These are phyloP conservation scores for Cosmopolites sordidus DNA, from an alignment of 2,888 invertebrate genomes.

Conservation along the genomic window DNA sequence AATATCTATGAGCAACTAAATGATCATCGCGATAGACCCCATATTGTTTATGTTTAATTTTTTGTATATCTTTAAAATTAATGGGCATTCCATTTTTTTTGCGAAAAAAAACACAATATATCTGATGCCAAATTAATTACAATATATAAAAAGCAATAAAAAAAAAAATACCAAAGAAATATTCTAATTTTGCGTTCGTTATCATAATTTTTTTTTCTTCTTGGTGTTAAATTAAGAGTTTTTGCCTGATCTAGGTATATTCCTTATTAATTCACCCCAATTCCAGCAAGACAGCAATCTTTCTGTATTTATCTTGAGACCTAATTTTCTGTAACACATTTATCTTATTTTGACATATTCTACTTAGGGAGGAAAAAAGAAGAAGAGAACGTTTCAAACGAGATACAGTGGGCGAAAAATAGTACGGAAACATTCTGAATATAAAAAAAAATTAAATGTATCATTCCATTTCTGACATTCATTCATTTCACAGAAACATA, in stretches of 20 bases:
- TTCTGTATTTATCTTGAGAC: constrained; percentile 6
- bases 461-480: not conserved
- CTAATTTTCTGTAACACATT: constrained; percentile 7
- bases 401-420: no score
- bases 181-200: no score
- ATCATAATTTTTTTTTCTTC: no score
- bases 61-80: no score
- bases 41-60: constrained; percentile 53
- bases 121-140: no score
- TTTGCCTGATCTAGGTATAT: not conserved
- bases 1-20: constrained; percentile 49
- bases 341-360: constrained; percentile 5
- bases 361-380: not conserved
- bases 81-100: no score
- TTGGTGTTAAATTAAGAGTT: no score
- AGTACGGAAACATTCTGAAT: no score
- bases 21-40: constrained; percentile 45
- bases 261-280: constrained; percentile 1
- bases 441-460: no score
- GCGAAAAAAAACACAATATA: no score
- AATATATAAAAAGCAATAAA: no score
- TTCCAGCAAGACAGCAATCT: constrained; percentile 1
- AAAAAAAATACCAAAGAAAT: no score
- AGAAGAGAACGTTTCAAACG: not conserved
- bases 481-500: not conserved